These are phyloP conservation scores for Vanessa cardui DNA, from an alignment of 2,888 invertebrate species.

Conservation along the genomic window DNA sequence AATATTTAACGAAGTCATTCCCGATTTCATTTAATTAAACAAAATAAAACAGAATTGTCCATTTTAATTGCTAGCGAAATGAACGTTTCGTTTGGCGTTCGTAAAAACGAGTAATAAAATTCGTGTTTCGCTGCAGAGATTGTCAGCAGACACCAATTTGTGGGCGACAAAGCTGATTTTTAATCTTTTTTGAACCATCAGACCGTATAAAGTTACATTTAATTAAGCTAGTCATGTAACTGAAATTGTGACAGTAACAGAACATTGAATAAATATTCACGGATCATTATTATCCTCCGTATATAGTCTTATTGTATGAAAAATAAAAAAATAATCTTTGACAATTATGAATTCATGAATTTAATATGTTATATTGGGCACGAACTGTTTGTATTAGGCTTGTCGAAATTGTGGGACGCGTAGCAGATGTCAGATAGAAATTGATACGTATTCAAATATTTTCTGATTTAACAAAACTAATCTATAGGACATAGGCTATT, in stretches of 20 bases:
- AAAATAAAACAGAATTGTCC: neutral
- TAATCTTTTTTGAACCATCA: slow-evolving; percentile 19
- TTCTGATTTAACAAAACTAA: too few species aligned
- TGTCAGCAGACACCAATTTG: slow-evolving; percentile 20
- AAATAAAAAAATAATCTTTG: too few species aligned
- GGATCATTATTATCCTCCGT: slow-evolving; percentile 5
- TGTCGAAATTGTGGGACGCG: too few species aligned
- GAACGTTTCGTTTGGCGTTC: neutral
- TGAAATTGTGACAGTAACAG: slow-evolving; percentile 26
- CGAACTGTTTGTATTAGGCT: too few species aligned
- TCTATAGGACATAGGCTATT: too few species aligned
- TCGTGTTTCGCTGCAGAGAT: slow-evolving; percentile 1
- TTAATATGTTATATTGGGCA: too few species aligned
- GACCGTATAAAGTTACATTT: slow-evolving; percentile 29
- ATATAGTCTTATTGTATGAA: neutral
- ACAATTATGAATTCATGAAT: too few species aligned
- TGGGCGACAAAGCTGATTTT: slow-evolving; percentile 24
- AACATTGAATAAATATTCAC: slow-evolving; percentile 17
- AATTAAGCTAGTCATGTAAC: slow-evolving; percentile 28
- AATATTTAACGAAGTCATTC: neutral
- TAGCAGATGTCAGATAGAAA: too few species aligned
- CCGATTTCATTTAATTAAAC: slow-evolving; percentile 1
- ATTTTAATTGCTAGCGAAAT: slow-evolving; percentile 10
- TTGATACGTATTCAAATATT: too few species aligned
- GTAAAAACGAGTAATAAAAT: slow-evolving; percentile 1